These are phyloP conservation scores for Macaria liturata DNA, from an alignment of 2,888 invertebrate genomes.

Conservation along the genomic window DNA sequence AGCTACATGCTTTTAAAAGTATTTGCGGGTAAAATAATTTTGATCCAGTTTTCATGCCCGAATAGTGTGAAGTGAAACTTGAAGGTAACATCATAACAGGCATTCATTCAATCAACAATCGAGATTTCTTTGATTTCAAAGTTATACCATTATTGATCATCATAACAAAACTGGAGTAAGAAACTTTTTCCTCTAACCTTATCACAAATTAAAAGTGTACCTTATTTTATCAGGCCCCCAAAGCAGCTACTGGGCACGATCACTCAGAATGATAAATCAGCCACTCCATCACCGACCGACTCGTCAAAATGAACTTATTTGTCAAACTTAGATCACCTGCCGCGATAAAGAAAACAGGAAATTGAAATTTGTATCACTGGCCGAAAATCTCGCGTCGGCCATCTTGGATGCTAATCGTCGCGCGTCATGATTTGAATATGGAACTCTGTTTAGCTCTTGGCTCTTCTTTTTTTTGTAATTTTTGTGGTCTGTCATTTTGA, in stretches of 20 bases:
- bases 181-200: too few relatives aligned
- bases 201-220: constrained; percentile 7
- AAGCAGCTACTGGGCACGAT: constrained; percentile 57
- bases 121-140: too few relatives aligned
- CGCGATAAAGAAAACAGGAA: constrained; percentile 76
- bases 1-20: too few relatives aligned
- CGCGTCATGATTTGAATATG: constrained; percentile 71
- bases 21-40: too few relatives aligned
- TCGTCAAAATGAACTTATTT: constrained; percentile 82
- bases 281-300: constrained; percentile 62
- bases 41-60: too few relatives aligned
- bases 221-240: constrained; percentile 15
- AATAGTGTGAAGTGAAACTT: too few relatives aligned
- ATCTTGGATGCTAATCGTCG: constrained; percentile 76
- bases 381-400: constrained; percentile 71
- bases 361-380: constrained; percentile 81
- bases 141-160: too few relatives aligned
- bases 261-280: constrained; percentile 67
- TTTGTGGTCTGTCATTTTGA: constrained; percentile 52
- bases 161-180: too few relatives aligned
- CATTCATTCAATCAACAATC: too few relatives aligned
- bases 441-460: constrained; percentile 59
- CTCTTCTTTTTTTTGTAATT: constrained; percentile 48
- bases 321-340: constrained; percentile 76
- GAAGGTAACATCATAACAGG: too few relatives aligned